Evolutionary conservation across 2,113 vertebrate genomes (phyloP).

Genomic region (Myiozetetes cayanensis): DNA sequence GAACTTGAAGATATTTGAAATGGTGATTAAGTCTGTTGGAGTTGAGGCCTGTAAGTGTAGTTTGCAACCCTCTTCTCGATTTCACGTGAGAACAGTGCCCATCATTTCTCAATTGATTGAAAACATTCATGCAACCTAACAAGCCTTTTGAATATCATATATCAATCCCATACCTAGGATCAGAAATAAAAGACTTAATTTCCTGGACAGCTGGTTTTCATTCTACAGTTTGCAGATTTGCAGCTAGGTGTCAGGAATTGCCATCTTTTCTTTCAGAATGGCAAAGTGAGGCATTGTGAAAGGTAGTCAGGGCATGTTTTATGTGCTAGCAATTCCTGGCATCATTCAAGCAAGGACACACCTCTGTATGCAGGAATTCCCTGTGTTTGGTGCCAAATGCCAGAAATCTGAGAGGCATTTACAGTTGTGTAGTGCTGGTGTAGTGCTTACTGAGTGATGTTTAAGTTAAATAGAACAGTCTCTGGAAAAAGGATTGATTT

Average conservation of each 20-base stretch:
- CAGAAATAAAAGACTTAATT: conserved; percentile 9
- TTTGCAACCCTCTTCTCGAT: background rate
- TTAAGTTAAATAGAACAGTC: background rate
- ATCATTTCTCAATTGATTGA: background rate
- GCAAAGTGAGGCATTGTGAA: background rate
- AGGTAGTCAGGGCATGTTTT: background rate
- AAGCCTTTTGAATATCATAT: background rate
- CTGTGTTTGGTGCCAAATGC: background rate
- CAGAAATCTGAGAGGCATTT: background rate
- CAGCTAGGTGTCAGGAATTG: background rate
- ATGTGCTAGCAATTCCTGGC: background rate
- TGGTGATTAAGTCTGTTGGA: background rate
- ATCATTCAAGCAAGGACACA: background rate
- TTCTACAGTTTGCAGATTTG: background rate
- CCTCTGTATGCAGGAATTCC: background rate
- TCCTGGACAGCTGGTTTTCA: conserved; percentile 19
- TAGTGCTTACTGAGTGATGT: background rate
- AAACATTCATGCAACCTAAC: background rate
- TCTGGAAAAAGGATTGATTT: background rate
- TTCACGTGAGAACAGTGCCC: background rate
- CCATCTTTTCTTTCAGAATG: background rate
- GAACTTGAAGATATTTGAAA: background rate
- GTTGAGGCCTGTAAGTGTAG: background rate
- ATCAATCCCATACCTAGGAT: background rate
- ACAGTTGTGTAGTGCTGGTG: background rate